A percentile compares a stretch with the other conserved stretches of the same genome.
Conservation (phyloP, 1,140 invertebrate genomes). For the Diachasma alloeum region DNA sequence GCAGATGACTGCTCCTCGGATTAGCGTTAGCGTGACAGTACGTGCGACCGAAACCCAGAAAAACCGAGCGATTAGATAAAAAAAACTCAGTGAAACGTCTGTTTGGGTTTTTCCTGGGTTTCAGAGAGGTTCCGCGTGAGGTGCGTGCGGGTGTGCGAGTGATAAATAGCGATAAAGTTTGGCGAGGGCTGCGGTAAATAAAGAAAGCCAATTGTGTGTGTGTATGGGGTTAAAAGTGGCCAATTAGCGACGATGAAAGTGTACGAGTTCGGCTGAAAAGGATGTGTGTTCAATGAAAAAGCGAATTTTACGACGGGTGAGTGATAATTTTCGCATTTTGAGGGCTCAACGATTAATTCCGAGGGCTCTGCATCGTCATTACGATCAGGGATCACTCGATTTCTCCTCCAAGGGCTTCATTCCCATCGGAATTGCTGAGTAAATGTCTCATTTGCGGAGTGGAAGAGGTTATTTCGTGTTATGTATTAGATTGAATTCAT, state of each 20-base stretch:
- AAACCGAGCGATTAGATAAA: background rate
- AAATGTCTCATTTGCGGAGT: too few species aligned
- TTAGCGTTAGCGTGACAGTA: background rate
- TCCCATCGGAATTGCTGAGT: too few species aligned
- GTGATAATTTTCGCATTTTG: background rate
- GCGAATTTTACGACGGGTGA: background rate
- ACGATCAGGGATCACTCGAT: too few species aligned
- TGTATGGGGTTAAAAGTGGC: background rate
- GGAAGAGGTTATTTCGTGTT: too few species aligned
- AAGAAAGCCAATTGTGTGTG: background rate
- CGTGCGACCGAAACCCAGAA: background rate
- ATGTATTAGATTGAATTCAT: too few species aligned
- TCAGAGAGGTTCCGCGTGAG: too few species aligned
- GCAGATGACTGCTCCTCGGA: background rate
- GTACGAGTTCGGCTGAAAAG: background rate
- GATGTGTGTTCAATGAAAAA: background rate
- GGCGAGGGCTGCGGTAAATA: background rate
- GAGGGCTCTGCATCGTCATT: too few species aligned
- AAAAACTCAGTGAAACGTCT: background rate
- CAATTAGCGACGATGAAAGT: background rate
- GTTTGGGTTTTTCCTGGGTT: too few species aligned
- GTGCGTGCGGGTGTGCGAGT: too few species aligned
- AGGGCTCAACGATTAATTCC: too few species aligned
- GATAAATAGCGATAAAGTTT: background rate
- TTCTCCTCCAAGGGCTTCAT: too few species aligned